phyloP scores from a whole-genome alignment of 2,113 vertebrate species.

The Castor canadensis region DNA sequence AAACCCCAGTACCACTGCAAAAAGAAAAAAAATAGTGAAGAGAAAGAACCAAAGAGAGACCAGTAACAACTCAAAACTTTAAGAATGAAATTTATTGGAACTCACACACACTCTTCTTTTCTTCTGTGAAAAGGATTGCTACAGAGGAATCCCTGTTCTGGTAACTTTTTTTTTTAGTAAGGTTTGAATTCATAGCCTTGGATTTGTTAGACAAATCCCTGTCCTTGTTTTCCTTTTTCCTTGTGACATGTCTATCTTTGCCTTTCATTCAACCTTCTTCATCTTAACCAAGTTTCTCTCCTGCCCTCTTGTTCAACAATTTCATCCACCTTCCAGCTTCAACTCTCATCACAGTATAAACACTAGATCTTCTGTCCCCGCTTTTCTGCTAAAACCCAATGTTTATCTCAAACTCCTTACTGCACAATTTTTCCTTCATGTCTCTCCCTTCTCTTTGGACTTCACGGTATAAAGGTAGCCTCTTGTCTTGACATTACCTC shows the following conservation, averaged over 20 bases:
- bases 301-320: neutral
- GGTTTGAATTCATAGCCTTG: too few species aligned
- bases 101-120: too few species aligned
- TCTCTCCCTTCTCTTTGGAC: neutral
- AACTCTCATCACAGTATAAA: fast-evolving
- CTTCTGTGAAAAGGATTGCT: neutral
- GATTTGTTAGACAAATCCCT: too few species aligned
- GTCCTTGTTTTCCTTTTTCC: neutral
- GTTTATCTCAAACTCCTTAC: neutral
- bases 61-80: too few species aligned
- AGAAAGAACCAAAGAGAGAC: neutral
- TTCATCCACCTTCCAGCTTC: neutral
- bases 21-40: too few species aligned
- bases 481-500: neutral
- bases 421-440: neutral
- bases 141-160: neutral
- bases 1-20: too few species aligned
- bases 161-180: neutral
- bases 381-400: neutral
- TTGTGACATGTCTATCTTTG: neutral
- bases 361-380: neutral
- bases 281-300: neutral
- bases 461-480: neutral
- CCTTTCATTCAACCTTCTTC: neutral
- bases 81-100: neutral